Evolutionary conservation across 2,113 vertebrate species (phyloP).

Genomic region (Zosterops pallidus): DNA sequence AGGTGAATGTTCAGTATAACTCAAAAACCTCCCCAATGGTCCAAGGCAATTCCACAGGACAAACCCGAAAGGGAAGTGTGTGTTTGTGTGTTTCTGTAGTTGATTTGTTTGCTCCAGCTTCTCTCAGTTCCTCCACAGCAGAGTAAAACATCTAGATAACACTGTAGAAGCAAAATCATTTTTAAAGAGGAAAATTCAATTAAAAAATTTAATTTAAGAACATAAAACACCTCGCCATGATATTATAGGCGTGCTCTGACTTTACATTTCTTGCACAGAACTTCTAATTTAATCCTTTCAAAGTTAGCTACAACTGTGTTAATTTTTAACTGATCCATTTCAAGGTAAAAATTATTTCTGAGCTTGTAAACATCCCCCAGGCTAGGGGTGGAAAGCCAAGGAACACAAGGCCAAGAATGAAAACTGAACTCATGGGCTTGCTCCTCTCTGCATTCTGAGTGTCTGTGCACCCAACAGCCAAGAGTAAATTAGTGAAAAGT

Average conservation of each 20-base stretch:
- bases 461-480: background rate
- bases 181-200: background rate
- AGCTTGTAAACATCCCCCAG: background rate
- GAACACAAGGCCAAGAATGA: background rate
- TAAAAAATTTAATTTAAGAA: background rate
- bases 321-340: slow-evolving; percentile 9
- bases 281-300: background rate
- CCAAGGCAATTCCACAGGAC: background rate
- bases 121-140: background rate
- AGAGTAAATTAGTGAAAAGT: background rate
- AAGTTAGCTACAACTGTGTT: background rate
- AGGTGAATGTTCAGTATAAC: background rate
- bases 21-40: background rate
- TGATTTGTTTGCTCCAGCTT: background rate
- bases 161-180: background rate
- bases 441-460: background rate
- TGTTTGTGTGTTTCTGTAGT: background rate
- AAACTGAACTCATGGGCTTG: background rate
- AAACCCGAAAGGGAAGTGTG: background rate
- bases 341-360: background rate
- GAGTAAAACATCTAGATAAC: background rate
- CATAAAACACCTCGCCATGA: background rate
- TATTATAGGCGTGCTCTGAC: background rate
- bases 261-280: background rate
- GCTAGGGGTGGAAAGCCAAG: background rate